Conservation (phyloP, 2,797 vertebrate genomes). For the Microctenopoma steveboyesi region DNA sequence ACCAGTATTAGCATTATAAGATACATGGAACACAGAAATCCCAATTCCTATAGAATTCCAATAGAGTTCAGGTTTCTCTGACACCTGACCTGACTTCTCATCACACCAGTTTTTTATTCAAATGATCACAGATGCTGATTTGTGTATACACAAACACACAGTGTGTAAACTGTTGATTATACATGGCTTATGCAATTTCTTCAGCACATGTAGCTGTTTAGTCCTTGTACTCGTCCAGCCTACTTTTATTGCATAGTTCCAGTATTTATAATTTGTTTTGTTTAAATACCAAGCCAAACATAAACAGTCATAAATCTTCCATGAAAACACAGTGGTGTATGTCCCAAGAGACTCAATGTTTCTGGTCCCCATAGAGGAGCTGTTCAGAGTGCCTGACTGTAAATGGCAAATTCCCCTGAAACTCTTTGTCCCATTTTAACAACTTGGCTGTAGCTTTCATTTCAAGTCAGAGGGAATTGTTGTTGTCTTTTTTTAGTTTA, state of each 20-base stretch:
- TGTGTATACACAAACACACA: not conserved
- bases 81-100: too few relatives aligned
- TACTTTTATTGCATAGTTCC: conserved; percentile 56
- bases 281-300: conserved; percentile 80
- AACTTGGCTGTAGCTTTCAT: conserved; percentile 53
- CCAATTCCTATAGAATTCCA: too few relatives aligned
- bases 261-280: conserved; percentile 75
- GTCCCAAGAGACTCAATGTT: conserved; percentile 61
- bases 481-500: conserved; percentile 40
- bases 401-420: conserved; percentile 79
- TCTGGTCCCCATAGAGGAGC: conserved; percentile 54
- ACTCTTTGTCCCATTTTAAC: conserved; percentile 79
- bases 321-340: conserved; percentile 51
- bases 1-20: too few relatives aligned
- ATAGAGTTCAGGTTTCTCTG: too few relatives aligned
- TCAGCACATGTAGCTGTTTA: conserved; percentile 34
- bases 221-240: conserved; percentile 52
- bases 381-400: conserved; percentile 56
- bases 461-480: conserved; percentile 27
- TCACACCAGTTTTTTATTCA: too few relatives aligned
- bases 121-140: too few relatives aligned
- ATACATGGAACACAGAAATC: too few relatives aligned
- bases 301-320: conserved; percentile 80
- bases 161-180: conserved; percentile 6
- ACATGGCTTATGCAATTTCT: conserved; percentile 15